These are phyloP conservation scores for Illadopsis cleaveri DNA, from an alignment of 2,113 vertebrate species.

Conservation along the genomic window DNA sequence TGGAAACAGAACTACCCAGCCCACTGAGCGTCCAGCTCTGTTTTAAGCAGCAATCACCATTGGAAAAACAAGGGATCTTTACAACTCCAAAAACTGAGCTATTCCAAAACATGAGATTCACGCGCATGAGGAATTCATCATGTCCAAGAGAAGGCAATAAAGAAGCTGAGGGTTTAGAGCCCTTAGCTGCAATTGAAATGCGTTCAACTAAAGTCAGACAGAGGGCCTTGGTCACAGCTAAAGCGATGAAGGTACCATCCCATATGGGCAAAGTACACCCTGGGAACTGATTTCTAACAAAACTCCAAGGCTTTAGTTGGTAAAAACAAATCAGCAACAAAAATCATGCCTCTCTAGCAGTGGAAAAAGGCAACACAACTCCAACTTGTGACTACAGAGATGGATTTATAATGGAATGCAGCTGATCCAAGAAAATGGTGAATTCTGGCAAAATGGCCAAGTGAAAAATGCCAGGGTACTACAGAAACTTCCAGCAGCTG, in stretches of 20 bases:
- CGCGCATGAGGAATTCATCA: not conserved
- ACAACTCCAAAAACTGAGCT: not conserved
- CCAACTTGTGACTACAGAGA: not conserved
- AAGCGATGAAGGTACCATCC: not conserved
- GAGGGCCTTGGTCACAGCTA: not conserved
- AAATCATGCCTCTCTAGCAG: not conserved
- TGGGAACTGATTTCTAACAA: not conserved
- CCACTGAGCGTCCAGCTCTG: not conserved
- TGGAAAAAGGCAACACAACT: not conserved
- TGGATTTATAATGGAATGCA: not conserved
- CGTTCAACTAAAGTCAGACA: not conserved
- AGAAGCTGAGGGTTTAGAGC: not conserved
- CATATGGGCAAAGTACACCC: not conserved
- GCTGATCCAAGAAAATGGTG: rapidly evolving
- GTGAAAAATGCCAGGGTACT: not conserved
- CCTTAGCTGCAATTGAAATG: not conserved
- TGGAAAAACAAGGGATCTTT: not conserved
- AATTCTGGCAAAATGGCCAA: not conserved
- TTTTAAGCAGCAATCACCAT: not conserved
- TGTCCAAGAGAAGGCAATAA: not conserved
- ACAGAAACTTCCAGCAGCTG: not conserved
- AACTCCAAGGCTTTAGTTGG: not conserved
- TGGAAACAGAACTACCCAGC: not conserved
- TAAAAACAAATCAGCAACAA: not conserved
- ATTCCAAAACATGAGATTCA: not conserved